Conservation (phyloP, 2,113 vertebrate species). For the Heterocephalus glaber region DNA sequence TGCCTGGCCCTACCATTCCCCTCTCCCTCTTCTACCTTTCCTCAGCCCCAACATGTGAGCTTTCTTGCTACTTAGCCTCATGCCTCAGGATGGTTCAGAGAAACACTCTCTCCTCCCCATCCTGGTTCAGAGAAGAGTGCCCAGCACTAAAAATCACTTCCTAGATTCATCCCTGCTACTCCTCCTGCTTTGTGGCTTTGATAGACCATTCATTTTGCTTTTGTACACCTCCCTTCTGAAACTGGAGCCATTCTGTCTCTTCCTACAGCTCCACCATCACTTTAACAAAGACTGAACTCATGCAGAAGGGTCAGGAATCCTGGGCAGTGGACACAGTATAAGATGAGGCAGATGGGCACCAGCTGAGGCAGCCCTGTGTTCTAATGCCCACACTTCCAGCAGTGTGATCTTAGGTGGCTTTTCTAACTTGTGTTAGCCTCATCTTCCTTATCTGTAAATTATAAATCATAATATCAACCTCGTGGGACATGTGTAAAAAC, state of each 20-base stretch:
- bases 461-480: not conserved
- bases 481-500: not conserved
- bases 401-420: not conserved
- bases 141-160: not conserved
- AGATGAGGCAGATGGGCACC: not conserved
- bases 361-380: not conserved
- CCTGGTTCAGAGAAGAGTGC: not conserved
- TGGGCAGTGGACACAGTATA: not conserved
- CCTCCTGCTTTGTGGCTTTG: not conserved
- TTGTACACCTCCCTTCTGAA: no score
- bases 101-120: not conserved
- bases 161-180: not conserved
- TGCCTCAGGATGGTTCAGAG: not conserved
- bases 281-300: not conserved
- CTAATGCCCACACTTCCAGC: not conserved
- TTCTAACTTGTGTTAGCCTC: not conserved
- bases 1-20: not conserved
- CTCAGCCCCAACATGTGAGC: not conserved
- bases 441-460: not conserved
- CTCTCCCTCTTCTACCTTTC: not conserved
- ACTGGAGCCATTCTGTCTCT: not conserved
- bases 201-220: not conserved
- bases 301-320: not conserved
- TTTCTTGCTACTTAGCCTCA: not conserved
- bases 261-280: rapidly evolving